Evolutionary conservation across 2,888 invertebrate genomes (phyloP).

Genomic region (Netelia melanura): DNA sequence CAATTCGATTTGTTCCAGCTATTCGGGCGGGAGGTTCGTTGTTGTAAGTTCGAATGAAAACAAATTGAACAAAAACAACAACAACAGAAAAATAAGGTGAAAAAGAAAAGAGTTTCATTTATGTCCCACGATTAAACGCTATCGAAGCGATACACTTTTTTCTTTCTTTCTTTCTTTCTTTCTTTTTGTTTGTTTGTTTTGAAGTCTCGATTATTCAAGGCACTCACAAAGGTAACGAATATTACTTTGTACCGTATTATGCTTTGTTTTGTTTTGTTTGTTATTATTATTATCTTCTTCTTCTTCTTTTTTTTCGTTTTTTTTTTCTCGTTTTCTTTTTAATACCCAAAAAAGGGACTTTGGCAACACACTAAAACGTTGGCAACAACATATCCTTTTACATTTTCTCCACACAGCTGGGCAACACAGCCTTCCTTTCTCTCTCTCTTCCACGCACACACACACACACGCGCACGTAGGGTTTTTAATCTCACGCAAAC

Average conservation of each 20-base stretch:
- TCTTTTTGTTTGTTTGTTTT: neutral
- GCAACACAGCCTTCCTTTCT: constrained; percentile 76
- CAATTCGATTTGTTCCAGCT: no score
- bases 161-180: neutral
- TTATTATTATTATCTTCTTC: no score
- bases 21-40: no score
- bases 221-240: constrained; percentile 71
- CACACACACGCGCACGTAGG: constrained; percentile 15
- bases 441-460: constrained; percentile 47
- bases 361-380: constrained; percentile 82
- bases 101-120: no score
- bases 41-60: no score
- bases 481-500: constrained; percentile 8
- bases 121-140: neutral
- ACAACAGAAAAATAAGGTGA: no score
- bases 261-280: neutral
- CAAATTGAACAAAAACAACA: no score
- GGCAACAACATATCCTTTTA: constrained; percentile 79
- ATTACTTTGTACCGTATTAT: constrained; percentile 75
- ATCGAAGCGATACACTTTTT: neutral
- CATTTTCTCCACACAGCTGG: constrained; percentile 74
- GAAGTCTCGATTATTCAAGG: constrained; percentile 50
- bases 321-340: constrained; percentile 22
- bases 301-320: no score
- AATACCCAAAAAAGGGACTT: constrained; percentile 79